These are phyloP conservation scores for Dicyrtoma fusca DNA, from an alignment of 2,888 invertebrate genomes.

Conservation along the genomic window DNA sequence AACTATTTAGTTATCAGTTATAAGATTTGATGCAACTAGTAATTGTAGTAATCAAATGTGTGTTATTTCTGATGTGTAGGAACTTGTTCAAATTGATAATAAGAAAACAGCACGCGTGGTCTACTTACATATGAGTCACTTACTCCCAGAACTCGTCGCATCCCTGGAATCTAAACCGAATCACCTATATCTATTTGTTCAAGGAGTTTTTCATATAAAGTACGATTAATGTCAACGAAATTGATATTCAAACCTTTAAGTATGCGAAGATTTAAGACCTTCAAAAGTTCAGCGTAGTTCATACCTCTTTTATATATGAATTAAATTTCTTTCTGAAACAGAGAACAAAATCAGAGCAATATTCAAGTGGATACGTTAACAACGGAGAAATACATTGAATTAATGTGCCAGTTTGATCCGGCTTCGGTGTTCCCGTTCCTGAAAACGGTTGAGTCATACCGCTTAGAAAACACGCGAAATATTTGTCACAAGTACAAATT, in stretches of 20 bases:
- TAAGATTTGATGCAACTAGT: too few relatives aligned
- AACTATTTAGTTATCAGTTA: too few relatives aligned
- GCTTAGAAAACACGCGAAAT: slow-evolving; percentile 62
- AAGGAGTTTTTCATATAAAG: slow-evolving; percentile 64
- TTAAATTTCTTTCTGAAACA: slow-evolving; percentile 39
- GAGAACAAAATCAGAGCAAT: slow-evolving; percentile 57
- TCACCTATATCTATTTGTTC: slow-evolving; percentile 65
- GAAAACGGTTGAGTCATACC: slow-evolving; percentile 65
- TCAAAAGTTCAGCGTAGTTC: too few relatives aligned
- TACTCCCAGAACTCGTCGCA: slow-evolving; percentile 61
- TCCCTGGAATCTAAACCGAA: slow-evolving; percentile 61
- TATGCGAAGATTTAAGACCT: too few relatives aligned
- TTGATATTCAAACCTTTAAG: neutral
- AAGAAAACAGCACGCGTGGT: slow-evolving; percentile 69
- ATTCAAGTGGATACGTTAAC: slow-evolving; percentile 60
- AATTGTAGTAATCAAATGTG: too few relatives aligned
- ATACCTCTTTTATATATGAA: neutral
- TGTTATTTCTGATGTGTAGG: slow-evolving; percentile 58
- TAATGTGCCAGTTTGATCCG: slow-evolving; percentile 67
- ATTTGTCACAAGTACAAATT: slow-evolving; percentile 69
- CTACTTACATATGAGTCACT: slow-evolving; percentile 64
- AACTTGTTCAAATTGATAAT: slow-evolving; percentile 67
- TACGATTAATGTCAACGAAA: slow-evolving; percentile 57
- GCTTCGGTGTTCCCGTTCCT: slow-evolving; percentile 65
- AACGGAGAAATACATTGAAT: slow-evolving; percentile 67